phyloP scores from a whole-genome alignment of 2,797 vertebrate genomes.

The Lophotriccus pileatus region DNA sequence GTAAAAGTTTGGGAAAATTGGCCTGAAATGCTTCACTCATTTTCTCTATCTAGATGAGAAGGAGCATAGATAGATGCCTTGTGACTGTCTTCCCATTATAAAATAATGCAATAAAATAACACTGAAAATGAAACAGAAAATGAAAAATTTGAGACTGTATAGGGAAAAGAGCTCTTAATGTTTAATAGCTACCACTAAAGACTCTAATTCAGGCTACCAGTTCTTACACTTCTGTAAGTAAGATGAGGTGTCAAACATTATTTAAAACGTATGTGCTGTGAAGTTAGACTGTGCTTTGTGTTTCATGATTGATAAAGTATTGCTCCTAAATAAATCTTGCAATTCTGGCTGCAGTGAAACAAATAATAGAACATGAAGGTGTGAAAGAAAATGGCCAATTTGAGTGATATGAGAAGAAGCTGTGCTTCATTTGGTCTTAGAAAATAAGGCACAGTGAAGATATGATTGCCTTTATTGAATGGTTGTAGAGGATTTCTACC shows the following conservation, averaged over 20 bases:
- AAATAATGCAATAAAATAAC: constrained; percentile 37
- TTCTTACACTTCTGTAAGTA: constrained; percentile 11
- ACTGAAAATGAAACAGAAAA: constrained; percentile 36
- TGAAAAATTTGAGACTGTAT: not conserved
- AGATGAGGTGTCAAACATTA: constrained; percentile 28
- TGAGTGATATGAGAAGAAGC: constrained; percentile 59
- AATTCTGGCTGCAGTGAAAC: constrained; percentile 51
- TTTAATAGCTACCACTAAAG: not conserved
- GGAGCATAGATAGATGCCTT: not conserved
- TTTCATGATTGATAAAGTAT: constrained; percentile 63
- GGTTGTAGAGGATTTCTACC: not conserved
- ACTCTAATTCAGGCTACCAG: not conserved
- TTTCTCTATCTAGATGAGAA: not conserved
- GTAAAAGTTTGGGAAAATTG: not conserved
- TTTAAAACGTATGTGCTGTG: constrained; percentile 39
- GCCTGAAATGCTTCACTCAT: not conserved
- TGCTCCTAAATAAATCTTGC: constrained; percentile 73
- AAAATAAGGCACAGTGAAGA: constrained; percentile 62
- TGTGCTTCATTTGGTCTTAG: constrained; percentile 32
- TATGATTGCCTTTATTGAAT: constrained; percentile 47
- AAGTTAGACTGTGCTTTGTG: constrained; percentile 44
- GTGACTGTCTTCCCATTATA: not conserved
- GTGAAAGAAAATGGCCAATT: constrained; percentile 62
- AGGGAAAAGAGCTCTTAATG: not conserved
- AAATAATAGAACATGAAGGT: constrained; percentile 67